Evolutionary conservation across 1,140 invertebrate genomes (phyloP).

Genomic region (Trichoplusia ni): DNA sequence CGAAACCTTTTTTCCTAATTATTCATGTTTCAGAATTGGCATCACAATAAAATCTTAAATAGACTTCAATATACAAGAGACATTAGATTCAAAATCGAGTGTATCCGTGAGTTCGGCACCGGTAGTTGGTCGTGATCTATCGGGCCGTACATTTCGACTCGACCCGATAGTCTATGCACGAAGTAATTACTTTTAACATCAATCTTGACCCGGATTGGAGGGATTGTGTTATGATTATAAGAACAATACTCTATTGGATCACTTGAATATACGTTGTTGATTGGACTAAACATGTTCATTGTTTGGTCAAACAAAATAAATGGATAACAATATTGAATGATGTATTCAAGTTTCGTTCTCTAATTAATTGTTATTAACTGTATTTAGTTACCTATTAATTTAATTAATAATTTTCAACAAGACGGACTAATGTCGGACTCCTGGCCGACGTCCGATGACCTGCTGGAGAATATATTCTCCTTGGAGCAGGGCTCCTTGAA

Average conservation of each 20-base stretch:
- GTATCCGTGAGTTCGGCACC: background rate
- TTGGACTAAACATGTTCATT: constrained; percentile 9
- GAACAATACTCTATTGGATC: constrained; percentile 20
- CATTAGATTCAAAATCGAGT: background rate
- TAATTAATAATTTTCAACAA: too few relatives aligned
- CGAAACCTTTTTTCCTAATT: too few relatives aligned
- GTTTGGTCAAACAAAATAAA: background rate
- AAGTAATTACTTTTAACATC: constrained; percentile 37
- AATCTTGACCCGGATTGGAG: constrained; percentile 30
- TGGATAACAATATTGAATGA: background rate
- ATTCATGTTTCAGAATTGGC: too few relatives aligned
- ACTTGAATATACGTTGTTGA: background rate
- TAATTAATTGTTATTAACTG: background rate
- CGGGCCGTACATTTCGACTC: constrained; percentile 13
- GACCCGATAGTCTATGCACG: constrained; percentile 29
- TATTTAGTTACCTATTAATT: too few relatives aligned
- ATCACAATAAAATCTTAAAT: too few relatives aligned
- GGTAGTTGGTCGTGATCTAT: constrained; percentile 12
- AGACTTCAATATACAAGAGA: too few relatives aligned
- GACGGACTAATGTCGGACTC: too few relatives aligned
- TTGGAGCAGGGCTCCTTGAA: constrained; percentile 75
- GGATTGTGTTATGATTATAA: constrained; percentile 18
- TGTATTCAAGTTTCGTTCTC: background rate
- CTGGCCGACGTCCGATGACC: constrained; percentile 71
- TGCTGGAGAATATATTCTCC: constrained; percentile 79